Evolutionary conservation across 2,113 vertebrate species (phyloP).

Genomic region (Prochilodus magdalenae): DNA sequence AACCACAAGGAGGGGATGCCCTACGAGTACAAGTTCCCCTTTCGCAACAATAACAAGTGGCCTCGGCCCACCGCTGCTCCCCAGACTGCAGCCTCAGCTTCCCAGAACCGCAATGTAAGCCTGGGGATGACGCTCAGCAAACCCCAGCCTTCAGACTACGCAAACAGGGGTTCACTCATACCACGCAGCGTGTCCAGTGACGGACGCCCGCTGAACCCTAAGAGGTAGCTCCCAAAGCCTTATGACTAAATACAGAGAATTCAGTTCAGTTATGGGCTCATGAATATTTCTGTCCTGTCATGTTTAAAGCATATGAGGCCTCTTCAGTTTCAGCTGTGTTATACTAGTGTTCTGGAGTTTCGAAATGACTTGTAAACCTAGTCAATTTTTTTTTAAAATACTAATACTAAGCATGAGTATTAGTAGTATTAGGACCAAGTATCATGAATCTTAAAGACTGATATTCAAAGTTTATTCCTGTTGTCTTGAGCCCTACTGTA

Average conservation of each 20-base stretch:
- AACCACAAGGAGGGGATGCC: constrained; percentile 73
- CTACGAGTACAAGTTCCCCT: constrained; percentile 97
- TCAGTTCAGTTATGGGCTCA: not conserved
- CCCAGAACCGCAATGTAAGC: constrained; percentile 82
- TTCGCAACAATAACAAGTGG: constrained; percentile 96
- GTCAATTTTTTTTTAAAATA: too few relatives aligned
- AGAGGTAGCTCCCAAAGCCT: constrained; percentile 76
- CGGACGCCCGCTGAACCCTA: constrained; percentile 88
- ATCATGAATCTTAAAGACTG: too few relatives aligned
- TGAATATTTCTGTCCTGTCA: not conserved
- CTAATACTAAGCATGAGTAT: too few relatives aligned
- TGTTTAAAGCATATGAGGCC: too few relatives aligned
- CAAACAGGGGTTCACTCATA: constrained; percentile 87
- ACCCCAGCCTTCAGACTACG: constrained; percentile 82
- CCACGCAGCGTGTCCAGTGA: constrained; percentile 98
- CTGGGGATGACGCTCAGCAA: constrained; percentile 85
- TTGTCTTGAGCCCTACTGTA: too few relatives aligned
- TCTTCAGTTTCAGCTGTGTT: too few relatives aligned
- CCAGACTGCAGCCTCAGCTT: constrained; percentile 79
- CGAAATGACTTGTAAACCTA: too few relatives aligned
- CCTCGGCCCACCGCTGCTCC: constrained; percentile 73
- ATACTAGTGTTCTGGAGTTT: too few relatives aligned
- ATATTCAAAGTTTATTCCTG: not conserved
- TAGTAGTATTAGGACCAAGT: too few relatives aligned
- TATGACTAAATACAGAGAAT: too few relatives aligned